phyloP scores from a whole-genome alignment of 1,140 invertebrate species.

The Drosophila nasuta region DNA sequence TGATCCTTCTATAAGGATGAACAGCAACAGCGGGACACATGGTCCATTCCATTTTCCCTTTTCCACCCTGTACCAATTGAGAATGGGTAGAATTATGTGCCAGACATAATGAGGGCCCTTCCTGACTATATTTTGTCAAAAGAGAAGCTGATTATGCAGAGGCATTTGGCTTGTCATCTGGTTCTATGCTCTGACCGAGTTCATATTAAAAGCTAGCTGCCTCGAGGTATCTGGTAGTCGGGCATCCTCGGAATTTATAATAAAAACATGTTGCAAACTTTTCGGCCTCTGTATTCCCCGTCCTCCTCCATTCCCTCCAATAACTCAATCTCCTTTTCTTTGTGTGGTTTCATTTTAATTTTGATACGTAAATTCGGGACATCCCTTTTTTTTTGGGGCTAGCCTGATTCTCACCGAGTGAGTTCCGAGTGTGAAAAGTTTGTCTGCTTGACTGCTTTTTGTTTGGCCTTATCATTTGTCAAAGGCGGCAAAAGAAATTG shows the following conservation, averaged over 20 bases:
- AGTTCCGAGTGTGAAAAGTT: slow-evolving; percentile 68
- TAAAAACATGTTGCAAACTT: slow-evolving; percentile 73
- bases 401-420: slow-evolving; percentile 6
- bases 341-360: slow-evolving; percentile 74
- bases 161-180: no score
- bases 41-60: slow-evolving; percentile 18
- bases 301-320: slow-evolving; percentile 1
- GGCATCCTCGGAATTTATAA: slow-evolving; percentile 6
- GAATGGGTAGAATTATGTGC: background rate
- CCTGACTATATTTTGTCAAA: no score
- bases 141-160: no score
- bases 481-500: slow-evolving; percentile 59
- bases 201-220: no score
- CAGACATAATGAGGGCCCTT: no score
- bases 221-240: background rate
- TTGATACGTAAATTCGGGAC: slow-evolving; percentile 70
- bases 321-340: slow-evolving; percentile 3
- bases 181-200: no score
- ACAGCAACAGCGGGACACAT: background rate
- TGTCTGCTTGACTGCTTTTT: slow-evolving; percentile 76
- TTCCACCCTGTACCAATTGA: no score
- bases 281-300: slow-evolving; percentile 57
- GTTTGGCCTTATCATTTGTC: slow-evolving; percentile 81
- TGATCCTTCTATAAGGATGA: slow-evolving; percentile 45
- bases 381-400: slow-evolving; percentile 52